A percentile compares a stretch with the other conserved stretches of the same genome.
Evolutionary conservation across 1,140 invertebrate species (phyloP).

Genomic region (Lamellibrachia luymesi): DNA sequence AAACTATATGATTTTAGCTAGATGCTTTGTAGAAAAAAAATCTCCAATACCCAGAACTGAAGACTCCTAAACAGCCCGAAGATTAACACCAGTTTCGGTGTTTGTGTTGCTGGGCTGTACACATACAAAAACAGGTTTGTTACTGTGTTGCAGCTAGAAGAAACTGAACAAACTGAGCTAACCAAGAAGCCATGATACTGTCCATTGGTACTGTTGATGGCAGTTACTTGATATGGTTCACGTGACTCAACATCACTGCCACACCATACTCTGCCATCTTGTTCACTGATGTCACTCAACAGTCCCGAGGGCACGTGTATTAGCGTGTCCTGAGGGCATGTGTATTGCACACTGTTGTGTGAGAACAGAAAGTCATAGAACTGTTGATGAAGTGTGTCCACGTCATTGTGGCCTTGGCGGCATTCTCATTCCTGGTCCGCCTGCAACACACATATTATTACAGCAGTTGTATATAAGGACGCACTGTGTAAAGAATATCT

Average conservation of each 20-base stretch:
- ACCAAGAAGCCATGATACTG: not conserved
- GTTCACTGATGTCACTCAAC: not conserved
- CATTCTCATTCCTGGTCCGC: not conserved
- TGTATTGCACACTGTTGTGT: not conserved
- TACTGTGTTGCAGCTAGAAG: not conserved
- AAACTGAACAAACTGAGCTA: not conserved
- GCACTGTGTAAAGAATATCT: too few species aligned
- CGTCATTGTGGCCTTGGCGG: not conserved
- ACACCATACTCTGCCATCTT: not conserved
- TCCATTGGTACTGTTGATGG: not conserved
- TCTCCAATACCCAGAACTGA: not conserved
- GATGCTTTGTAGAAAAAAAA: not conserved
- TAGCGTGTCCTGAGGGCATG: not conserved
- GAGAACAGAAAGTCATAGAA: conserved; percentile 1
- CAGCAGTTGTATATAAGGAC: not conserved
- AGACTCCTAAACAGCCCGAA: not conserved
- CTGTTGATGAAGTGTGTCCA: not conserved
- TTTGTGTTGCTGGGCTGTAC: not conserved
- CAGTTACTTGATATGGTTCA: not conserved
- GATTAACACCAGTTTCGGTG: not conserved
- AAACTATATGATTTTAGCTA: not conserved
- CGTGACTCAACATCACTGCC: not conserved
- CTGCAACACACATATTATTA: not conserved
- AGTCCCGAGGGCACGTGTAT: not conserved
- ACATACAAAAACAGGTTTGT: not conserved